Conservation (phyloP, 1,140 invertebrate genomes). For the Tachypleus tridentatus region DNA sequence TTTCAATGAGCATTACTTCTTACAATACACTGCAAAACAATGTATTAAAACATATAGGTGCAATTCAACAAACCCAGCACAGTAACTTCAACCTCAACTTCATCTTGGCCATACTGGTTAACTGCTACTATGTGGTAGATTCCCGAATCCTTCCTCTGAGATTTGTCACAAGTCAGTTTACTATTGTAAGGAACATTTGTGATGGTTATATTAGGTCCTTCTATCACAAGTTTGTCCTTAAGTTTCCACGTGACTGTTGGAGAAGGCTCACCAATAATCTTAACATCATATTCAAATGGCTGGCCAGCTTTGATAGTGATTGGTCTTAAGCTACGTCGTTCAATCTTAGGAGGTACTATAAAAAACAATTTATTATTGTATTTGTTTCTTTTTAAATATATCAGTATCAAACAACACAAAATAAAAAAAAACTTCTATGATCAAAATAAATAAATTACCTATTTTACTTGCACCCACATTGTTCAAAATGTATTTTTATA, state of each 20-base stretch:
- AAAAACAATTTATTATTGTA: too few species aligned
- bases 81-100: slow-evolving; percentile 45
- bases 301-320: slow-evolving; percentile 54
- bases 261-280: slow-evolving; percentile 31
- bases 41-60: too few species aligned
- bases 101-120: slow-evolving; percentile 41
- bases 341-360: slow-evolving; percentile 63
- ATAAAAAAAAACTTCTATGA: too few species aligned
- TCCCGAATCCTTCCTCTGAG: slow-evolving; percentile 37
- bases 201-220: slow-evolving; percentile 17
- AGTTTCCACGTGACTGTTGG: slow-evolving; percentile 30
- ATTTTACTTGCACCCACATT: neutral
- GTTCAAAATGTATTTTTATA: neutral
- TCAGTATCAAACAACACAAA: too few species aligned
- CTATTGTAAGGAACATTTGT: slow-evolving; percentile 31
- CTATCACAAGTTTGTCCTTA: slow-evolving; percentile 22
- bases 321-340: slow-evolving; percentile 75
- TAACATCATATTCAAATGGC: slow-evolving; percentile 31
- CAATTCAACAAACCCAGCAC: slow-evolving; percentile 43
- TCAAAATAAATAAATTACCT: too few species aligned
- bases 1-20: too few species aligned
- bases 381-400: too few species aligned
- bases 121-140: slow-evolving; percentile 37
- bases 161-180: slow-evolving; percentile 38
- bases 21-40: too few species aligned